Base-by-base conservation (phyloP, 2,797 vertebrate species). In the Lutjanus campechanus region DNA sequence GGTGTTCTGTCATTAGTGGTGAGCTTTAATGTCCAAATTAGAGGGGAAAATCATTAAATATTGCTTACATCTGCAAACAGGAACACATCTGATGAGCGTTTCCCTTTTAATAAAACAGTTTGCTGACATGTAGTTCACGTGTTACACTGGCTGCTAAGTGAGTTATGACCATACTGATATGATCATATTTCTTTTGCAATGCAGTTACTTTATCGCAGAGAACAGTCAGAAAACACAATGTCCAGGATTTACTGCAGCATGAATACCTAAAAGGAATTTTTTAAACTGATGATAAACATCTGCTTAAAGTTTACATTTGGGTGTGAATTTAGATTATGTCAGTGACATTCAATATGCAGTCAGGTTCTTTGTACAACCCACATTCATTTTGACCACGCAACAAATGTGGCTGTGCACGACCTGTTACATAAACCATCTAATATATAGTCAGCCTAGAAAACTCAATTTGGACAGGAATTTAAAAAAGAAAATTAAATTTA, bases 1-100 rank as follows among this genome's bases (percentile, higher is more conserved):
- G 29, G 79, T 29, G 81, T 92, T 92, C 90, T 93, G 84, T 94
- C 87, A 92, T 94, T 93, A 92, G 90, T 90, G 93, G 93, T 86
- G 71, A 82, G 81, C 83, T 89, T 90, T 84, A 91, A 88, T 93
- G 89, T 89, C 81, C 56, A 90, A 91, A 93, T 93, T 86, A 90
- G 74, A 92, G 83, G 85, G 79, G 49, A 65, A 79, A 76, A 85
- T 93, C 81, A 89, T 94, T 91, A 91, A 91, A 90, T 84, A 89
- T 89, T 89, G 69, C 89, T 89, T 73, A 82, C 78, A 84, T 89
- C 56, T 82, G 77, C 85, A 91, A 91, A 89, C 90, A 89, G 80
- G 70, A 91, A 74, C 83, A 83, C 36, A 15, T 81, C 69, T 84
- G 79, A 88, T 81, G 75, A 91, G 61, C 63, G 68, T 87, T 85